Evolutionary conservation across 2,113 vertebrate species (phyloP).

Genomic region (Sigmodon hispidus): DNA sequence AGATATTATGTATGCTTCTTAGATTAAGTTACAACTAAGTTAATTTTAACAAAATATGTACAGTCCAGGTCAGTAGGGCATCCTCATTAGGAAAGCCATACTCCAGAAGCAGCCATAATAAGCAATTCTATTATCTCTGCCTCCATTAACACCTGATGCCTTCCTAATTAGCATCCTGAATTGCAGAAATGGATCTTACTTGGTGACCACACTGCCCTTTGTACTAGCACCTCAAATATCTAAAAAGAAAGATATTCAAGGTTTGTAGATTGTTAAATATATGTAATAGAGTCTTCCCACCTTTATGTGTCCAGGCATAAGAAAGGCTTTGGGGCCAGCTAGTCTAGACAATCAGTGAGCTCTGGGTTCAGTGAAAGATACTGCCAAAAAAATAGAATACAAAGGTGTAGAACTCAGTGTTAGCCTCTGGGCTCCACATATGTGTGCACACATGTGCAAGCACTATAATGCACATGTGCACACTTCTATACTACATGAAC

Average conservation of each 20-base stretch:
- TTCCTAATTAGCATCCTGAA: conserved; percentile 41
- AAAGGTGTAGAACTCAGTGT: not conserved
- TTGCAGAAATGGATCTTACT: conserved; percentile 29
- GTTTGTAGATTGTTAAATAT: not conserved
- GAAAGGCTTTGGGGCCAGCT: not conserved
- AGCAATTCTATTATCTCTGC: conserved; percentile 7
- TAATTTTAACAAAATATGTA: not conserved
- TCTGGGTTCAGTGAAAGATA: not conserved
- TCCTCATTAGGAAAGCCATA: not conserved
- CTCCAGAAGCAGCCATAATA: not conserved
- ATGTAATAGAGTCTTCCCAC: not conserved
- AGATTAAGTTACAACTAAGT: conserved; percentile 1
- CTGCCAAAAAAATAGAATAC: not conserved
- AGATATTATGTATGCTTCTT: not conserved
- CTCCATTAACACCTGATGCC: not conserved
- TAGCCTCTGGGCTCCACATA: not conserved
- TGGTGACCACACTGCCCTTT: not conserved
- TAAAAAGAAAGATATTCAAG: conserved; percentile 32
- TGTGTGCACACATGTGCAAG: not conserved
- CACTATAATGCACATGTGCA: not conserved
- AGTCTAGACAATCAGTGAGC: not conserved
- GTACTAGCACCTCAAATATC: not conserved
- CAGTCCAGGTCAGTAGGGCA: not conserved
- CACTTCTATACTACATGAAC: not conserved
- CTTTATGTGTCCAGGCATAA: not conserved